These are phyloP conservation scores for Albula glossodonta DNA, from an alignment of 2,113 vertebrate genomes.

Conservation along the genomic window DNA sequence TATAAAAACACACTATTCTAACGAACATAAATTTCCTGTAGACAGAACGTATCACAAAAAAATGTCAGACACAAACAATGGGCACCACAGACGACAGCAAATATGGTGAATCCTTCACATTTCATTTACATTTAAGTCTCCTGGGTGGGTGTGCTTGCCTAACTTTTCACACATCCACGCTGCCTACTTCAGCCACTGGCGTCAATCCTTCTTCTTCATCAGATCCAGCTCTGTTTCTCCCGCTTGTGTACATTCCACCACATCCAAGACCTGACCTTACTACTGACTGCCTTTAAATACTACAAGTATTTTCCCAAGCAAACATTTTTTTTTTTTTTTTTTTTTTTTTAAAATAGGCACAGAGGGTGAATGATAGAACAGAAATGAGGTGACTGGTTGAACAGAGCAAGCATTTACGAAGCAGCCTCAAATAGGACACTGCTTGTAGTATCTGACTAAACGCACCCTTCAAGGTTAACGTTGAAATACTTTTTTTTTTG, in stretches of 20 bases:
- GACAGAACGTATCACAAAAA: neutral
- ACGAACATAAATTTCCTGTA: neutral
- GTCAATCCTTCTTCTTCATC: neutral
- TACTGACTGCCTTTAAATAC: neutral
- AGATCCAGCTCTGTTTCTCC: neutral
- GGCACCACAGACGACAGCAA: neutral
- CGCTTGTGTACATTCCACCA: neutral
- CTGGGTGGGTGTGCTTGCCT: neutral
- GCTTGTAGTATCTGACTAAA: neutral
- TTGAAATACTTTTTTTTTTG: neutral
- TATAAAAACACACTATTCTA: slow-evolving; percentile 19
- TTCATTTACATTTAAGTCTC: neutral
- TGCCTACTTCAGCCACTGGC: neutral
- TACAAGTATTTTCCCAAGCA: neutral
- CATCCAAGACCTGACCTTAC: neutral
- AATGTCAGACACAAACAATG: slow-evolving; percentile 7
- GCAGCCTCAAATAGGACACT: neutral
- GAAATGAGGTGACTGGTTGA: neutral
- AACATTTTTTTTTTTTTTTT: too few relatives aligned
- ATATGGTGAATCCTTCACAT: neutral
- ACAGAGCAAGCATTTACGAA: neutral
- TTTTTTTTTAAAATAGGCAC: neutral
- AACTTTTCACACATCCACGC: neutral
- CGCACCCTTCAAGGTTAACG: neutral
- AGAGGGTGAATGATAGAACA: neutral